Conservation (phyloP, 2,888 invertebrate genomes). For the Nomada ferruginata region DNA sequence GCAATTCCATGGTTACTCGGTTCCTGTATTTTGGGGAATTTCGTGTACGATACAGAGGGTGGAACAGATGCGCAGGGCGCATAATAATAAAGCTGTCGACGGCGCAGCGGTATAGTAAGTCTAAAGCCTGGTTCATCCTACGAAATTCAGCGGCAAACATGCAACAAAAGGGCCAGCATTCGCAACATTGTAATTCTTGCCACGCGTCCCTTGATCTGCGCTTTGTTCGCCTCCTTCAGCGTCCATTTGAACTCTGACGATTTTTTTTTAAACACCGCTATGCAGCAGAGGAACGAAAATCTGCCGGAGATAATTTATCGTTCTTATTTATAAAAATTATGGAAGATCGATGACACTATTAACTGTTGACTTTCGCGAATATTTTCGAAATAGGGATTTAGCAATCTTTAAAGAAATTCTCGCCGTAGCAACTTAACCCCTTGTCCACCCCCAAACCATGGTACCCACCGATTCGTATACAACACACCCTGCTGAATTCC, state of each 20-base stretch:
- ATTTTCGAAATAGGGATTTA: no score
- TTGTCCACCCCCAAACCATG: no score
- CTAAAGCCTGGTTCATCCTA: conserved; percentile 38
- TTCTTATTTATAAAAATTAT: no score
- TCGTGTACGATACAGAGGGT: background rate
- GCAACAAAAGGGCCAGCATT: conserved; percentile 14
- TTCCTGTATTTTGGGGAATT: background rate
- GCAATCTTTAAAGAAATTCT: no score
- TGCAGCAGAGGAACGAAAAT: no score
- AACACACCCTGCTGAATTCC: background rate
- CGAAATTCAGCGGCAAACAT: conserved; percentile 33
- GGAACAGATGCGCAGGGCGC: conserved; percentile 30
- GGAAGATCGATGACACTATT: no score
- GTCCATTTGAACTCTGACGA: conserved; percentile 1
- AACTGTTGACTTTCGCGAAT: no score
- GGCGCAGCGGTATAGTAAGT: background rate
- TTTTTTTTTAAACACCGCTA: background rate
- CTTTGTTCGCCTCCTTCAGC: conserved; percentile 12
- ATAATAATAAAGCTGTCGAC: conserved; percentile 32
- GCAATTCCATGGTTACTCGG: background rate
- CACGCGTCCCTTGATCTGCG: conserved; percentile 30
- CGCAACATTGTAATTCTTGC: conserved; percentile 23
- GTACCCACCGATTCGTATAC: no score
- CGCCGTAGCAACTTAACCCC: no score
- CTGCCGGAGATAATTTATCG: no score